Evolutionary conservation across 1,140 invertebrate species (phyloP).

Genomic region (Aphis gossypii): DNA sequence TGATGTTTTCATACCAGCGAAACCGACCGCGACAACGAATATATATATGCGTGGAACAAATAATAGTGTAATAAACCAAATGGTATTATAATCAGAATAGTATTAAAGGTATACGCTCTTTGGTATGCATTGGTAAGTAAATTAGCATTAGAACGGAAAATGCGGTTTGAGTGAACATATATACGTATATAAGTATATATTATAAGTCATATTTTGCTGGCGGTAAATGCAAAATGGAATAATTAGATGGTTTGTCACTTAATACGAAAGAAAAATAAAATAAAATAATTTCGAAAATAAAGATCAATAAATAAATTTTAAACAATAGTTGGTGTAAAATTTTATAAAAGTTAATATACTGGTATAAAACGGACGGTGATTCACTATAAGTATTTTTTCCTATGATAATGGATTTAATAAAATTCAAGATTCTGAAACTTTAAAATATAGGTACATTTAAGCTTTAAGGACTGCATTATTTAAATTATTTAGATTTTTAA

Average conservation of each 20-base stretch:
- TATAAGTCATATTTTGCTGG: neutral
- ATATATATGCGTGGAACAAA: conserved; percentile 8
- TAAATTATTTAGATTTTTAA: neutral
- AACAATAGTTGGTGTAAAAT: neutral
- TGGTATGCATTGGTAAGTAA: neutral
- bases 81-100: conserved; percentile 25
- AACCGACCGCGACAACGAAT: neutral
- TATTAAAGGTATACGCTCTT: neutral
- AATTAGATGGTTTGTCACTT: neutral
- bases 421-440: no score
- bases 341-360: no score
- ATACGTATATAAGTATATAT: neutral
- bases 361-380: neutral
- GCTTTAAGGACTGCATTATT: neutral
- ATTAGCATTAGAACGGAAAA: conserved; percentile 30
- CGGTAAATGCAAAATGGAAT: neutral
- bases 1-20: conserved; percentile 36
- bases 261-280: neutral
- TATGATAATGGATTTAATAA: no score
- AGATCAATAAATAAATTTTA: neutral
- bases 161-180: neutral
- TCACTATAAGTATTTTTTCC: no score
- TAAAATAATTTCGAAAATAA: neutral
- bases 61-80: conserved; percentile 27
- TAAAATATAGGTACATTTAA: no score